Conservation (phyloP, 2,888 invertebrate genomes). For the Cyclophora albipunctata region DNA sequence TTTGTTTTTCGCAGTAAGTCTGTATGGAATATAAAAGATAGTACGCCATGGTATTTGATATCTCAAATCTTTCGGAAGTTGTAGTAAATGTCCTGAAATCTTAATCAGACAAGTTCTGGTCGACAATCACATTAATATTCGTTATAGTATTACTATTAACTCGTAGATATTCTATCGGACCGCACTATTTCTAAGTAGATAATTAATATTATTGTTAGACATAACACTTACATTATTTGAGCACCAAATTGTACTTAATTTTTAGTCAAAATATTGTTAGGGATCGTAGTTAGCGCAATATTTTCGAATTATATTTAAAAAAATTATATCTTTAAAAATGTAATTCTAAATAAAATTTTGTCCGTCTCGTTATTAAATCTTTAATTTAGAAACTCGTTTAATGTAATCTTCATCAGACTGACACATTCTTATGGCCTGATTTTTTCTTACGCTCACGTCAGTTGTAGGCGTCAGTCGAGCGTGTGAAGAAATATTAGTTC, state of each 20-base stretch:
- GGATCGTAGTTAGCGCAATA: slow-evolving; percentile 48
- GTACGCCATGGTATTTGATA: no score
- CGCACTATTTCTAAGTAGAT: slow-evolving; percentile 64
- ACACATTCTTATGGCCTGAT: slow-evolving; percentile 28
- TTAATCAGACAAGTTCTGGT: no score
- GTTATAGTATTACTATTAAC: slow-evolving; percentile 2
- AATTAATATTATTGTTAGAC: slow-evolving; percentile 59
- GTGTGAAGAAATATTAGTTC: no score
- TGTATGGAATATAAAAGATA: no score
- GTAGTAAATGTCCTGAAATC: no score
- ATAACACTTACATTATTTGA: slow-evolving; percentile 70
- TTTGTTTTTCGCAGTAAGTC: no score
- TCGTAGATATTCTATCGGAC: slow-evolving; percentile 44
- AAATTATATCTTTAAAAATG: slow-evolving; percentile 14
- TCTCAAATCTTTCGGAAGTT: no score
- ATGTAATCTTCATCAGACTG: slow-evolving; percentile 63
- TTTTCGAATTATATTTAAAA: slow-evolving; percentile 30
- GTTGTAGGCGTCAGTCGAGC: no score
- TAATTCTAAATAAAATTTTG: slow-evolving; percentile 34
- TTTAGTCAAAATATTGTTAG: slow-evolving; percentile 69
- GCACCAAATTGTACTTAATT: slow-evolving; percentile 76
- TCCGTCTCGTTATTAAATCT: slow-evolving; percentile 47
- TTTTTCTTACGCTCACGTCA: slow-evolving; percentile 24
- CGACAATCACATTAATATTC: no score
- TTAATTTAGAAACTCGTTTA: slow-evolving; percentile 42